Evolutionary conservation across 2,797 vertebrate genomes (phyloP).

Genomic region (Ispidina picta): DNA sequence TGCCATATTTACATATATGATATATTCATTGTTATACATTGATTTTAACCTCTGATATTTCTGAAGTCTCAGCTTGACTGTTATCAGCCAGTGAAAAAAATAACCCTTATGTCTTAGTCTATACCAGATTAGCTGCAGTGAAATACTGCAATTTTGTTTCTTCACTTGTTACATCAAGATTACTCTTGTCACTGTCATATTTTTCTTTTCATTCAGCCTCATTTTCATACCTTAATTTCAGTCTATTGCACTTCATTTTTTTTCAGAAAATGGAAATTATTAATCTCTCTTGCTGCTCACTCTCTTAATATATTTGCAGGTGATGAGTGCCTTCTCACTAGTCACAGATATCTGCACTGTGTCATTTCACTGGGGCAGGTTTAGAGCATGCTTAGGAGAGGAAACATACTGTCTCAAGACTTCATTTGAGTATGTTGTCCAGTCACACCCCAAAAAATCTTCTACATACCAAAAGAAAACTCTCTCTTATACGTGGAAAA

Average conservation of each 20-base stretch:
- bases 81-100: neutral
- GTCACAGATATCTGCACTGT: neutral
- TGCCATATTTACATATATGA: neutral
- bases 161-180: neutral
- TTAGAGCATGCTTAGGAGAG: neutral
- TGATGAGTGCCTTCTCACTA: neutral
- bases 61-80: neutral
- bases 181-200: neutral
- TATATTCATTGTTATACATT: neutral
- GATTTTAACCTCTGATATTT: neutral
- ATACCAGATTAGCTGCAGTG: neutral
- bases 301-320: neutral
- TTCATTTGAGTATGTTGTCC: neutral
- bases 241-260: neutral
- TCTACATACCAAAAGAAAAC: neutral
- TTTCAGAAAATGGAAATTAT: neutral
- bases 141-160: neutral
- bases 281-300: neutral
- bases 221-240: slow-evolving; percentile 2
- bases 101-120: neutral
- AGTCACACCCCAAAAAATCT: neutral
- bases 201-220: slow-evolving; percentile 12
- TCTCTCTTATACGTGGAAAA: neutral
- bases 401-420: neutral
- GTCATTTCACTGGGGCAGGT: neutral